Conservation (phyloP, 2,888 invertebrate genomes). For the Azorinus chamasolen region DNA sequence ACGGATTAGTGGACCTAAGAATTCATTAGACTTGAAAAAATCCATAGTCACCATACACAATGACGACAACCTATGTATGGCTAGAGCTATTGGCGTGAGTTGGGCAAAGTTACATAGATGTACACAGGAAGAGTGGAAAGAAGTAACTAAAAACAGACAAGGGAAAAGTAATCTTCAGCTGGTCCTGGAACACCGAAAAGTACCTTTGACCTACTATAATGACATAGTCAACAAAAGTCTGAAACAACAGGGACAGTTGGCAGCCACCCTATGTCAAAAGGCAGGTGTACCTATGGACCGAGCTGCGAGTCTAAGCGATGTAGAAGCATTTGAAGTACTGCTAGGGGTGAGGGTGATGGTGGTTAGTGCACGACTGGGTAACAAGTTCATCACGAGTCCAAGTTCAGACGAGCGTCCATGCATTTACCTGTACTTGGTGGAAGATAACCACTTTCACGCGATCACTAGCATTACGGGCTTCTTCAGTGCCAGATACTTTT, state of each 20-base stretch:
- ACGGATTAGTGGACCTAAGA: constrained; percentile 27
- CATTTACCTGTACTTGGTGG: constrained; percentile 17
- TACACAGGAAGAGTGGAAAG: constrained; percentile 33
- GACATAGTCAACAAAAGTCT: constrained; percentile 9
- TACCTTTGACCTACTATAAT: constrained; percentile 33
- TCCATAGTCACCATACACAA: constrained; percentile 40
- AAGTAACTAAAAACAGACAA: constrained; percentile 2
- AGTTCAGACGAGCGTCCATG: constrained; percentile 4
- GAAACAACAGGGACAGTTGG: constrained; percentile 12
- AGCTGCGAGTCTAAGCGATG: constrained; percentile 23
- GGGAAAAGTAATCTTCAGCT: constrained; percentile 29
- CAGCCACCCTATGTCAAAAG: not conserved
- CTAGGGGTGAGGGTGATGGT: constrained; percentile 21
- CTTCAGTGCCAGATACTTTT: constrained; percentile 26
- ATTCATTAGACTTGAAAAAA: constrained; percentile 27
- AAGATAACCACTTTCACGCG: constrained; percentile 25
- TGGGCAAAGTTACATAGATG: constrained; percentile 39
- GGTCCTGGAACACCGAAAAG: constrained; percentile 28
- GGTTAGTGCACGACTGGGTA: constrained; percentile 17
- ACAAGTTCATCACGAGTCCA: constrained; percentile 19
- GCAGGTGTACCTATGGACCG: constrained; percentile 18
- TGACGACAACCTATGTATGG: constrained; percentile 42
- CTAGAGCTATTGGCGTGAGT: constrained; percentile 25
- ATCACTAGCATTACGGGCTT: constrained; percentile 11
- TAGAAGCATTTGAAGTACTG: constrained; percentile 15